phyloP scores from a whole-genome alignment of 2,888 invertebrate genomes.

The Hypsopygia costalis region DNA sequence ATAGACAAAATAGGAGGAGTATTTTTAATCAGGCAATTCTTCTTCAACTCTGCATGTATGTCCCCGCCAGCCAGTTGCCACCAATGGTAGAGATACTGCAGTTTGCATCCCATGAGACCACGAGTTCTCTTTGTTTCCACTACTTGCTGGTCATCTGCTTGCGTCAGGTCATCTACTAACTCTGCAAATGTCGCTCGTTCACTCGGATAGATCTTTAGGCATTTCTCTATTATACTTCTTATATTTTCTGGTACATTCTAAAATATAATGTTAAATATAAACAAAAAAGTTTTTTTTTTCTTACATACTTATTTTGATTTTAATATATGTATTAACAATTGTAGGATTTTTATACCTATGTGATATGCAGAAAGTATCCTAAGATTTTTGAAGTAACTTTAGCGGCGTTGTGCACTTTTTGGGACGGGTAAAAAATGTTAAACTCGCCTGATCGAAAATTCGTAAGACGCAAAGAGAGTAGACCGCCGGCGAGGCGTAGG shows the following conservation, averaged over 20 bases:
- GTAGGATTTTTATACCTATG: no score
- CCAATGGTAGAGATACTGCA: conserved; percentile 94
- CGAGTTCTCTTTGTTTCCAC: conserved; percentile 62
- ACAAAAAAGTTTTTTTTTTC: no score
- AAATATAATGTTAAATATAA: no score
- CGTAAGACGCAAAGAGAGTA: no score
- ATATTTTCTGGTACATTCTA: conserved; percentile 82
- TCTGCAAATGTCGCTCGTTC: conserved; percentile 78
- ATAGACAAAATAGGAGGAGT: conserved; percentile 90
- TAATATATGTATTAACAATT: no score
- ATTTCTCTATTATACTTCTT: conserved; percentile 84
- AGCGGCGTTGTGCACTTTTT: no score
- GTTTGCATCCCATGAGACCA: conserved; percentile 73
- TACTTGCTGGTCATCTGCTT: conserved; percentile 53
- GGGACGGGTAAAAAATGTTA: no score
- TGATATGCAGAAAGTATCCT: no score
- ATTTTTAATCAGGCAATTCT: conserved; percentile 93
- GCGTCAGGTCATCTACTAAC: conserved; percentile 69
- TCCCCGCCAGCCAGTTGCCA: conserved; percentile 99
- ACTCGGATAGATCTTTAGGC: conserved; percentile 84
- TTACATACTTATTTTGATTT: no score
- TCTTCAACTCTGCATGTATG: conserved; percentile 93
- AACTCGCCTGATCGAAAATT: no score
- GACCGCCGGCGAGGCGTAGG: no score
- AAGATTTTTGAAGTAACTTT: no score